Conservation (phyloP, 2,888 invertebrate genomes). For the Nesidiocoris tenuis region DNA sequence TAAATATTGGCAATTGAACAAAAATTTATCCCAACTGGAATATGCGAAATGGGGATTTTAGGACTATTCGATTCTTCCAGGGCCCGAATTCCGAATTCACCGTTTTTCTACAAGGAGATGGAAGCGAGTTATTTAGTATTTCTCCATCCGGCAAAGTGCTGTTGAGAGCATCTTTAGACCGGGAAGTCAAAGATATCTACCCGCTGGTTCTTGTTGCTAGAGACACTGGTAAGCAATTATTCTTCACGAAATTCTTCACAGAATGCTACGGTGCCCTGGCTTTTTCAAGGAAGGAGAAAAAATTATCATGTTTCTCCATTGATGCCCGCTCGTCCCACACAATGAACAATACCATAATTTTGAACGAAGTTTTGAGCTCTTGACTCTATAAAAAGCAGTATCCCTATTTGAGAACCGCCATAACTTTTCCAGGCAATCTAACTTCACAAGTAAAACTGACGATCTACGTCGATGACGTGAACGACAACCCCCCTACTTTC, state of each 20-base stretch:
- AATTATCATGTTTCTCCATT: no score
- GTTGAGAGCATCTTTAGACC: conserved; percentile 65
- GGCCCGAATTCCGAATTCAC: conserved; percentile 65
- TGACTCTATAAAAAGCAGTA: no score
- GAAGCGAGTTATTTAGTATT: conserved; percentile 70
- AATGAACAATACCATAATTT: no score
- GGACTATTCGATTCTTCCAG: neutral
- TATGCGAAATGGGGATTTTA: neutral
- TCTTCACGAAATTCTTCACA: neutral
- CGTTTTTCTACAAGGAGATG: conserved; percentile 71
- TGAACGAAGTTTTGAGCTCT: no score
- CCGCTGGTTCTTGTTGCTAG: conserved; percentile 70
- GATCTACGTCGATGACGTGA: conserved; percentile 73
- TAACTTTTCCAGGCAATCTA: conserved; percentile 67
- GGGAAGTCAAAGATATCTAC: conserved; percentile 71
- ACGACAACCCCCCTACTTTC: conserved; percentile 75
- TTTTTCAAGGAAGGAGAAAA: no score
- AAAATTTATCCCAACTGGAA: no score
- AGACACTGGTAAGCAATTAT: conserved; percentile 59
- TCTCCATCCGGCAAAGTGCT: conserved; percentile 66
- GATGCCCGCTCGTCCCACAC: no score
- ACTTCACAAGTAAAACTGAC: conserved; percentile 71
- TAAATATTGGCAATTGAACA: no score
- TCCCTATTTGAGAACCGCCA: no score
- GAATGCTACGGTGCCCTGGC: no score